phyloP scores from a whole-genome alignment of 2,888 invertebrate genomes.

The Eupithecia centaureata region DNA sequence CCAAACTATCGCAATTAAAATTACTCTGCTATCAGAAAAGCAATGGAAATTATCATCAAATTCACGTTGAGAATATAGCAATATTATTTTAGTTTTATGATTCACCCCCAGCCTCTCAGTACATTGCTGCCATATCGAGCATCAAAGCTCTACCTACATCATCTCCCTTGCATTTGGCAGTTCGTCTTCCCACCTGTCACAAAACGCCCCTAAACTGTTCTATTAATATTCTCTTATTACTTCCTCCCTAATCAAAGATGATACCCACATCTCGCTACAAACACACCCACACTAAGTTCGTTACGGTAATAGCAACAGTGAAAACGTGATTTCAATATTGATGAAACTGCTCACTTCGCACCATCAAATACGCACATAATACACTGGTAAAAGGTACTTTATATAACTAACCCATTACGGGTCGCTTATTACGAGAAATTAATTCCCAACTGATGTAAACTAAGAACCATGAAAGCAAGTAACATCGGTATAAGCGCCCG shows the following conservation, averaged over 20 bases:
- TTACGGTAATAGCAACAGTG: conserved; percentile 2
- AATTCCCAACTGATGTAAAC: conserved; percentile 38
- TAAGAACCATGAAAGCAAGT: conserved; percentile 39
- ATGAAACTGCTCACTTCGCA: conserved; percentile 14
- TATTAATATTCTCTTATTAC: background rate
- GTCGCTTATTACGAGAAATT: conserved; percentile 30
- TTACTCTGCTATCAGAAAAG: too few relatives aligned
- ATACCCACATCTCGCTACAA: background rate
- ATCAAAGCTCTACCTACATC: too few relatives aligned
- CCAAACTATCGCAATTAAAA: too few relatives aligned
- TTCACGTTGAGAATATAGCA: background rate
- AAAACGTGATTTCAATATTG: conserved; percentile 10
- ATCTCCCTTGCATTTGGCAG: background rate
- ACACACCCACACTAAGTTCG: background rate
- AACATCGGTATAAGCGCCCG: conserved; percentile 26
- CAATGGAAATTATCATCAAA: background rate
- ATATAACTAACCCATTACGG: conserved; percentile 15
- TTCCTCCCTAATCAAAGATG: background rate
- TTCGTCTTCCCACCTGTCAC: background rate
- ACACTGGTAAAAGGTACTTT: conserved; percentile 4
- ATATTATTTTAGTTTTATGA: background rate
- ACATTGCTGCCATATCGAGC: too few relatives aligned
- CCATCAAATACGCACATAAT: conserved; percentile 10
- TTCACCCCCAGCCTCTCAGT: too few relatives aligned
- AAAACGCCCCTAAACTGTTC: background rate